Conservation (phyloP, 2,113 vertebrate species). For the Mystacornis crossleyi region DNA sequence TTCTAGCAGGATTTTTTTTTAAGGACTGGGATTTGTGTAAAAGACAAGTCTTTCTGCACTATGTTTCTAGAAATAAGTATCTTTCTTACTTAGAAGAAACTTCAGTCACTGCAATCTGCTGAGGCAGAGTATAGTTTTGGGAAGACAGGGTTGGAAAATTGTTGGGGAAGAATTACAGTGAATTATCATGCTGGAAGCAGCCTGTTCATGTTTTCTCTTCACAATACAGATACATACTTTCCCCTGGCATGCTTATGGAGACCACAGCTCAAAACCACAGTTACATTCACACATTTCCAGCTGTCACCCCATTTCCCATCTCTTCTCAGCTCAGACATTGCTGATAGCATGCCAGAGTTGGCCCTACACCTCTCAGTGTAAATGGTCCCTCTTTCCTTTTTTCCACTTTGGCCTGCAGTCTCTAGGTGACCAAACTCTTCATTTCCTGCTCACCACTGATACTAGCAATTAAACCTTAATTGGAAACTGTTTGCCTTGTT, state of each 20-base stretch:
- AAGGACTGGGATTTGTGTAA: not conserved
- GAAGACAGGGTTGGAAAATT: not conserved
- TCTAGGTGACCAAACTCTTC: not conserved
- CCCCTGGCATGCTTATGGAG: not conserved
- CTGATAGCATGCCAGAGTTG: not conserved
- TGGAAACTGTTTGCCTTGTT: not conserved
- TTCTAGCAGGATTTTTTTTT: not conserved
- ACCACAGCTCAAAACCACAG: not conserved
- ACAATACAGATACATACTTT: not conserved
- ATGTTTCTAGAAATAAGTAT: not conserved
- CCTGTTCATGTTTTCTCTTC: not conserved
- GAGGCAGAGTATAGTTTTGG: not conserved
- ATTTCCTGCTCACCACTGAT: not conserved
- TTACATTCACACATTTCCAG: not conserved
- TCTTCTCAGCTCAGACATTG: not conserved
- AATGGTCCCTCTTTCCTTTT: not conserved
- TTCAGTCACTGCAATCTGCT: not conserved
- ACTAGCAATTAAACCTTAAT: not conserved
- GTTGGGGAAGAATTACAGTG: not conserved
- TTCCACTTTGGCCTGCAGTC: no score
- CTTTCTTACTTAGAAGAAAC: not conserved
- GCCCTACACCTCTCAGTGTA: not conserved
- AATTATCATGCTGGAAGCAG: not conserved
- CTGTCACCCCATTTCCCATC: rapidly evolving
- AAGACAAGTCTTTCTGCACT: not conserved